phyloP scores from a whole-genome alignment of 1,140 invertebrate genomes.

The Rhagoletis pomonella region DNA sequence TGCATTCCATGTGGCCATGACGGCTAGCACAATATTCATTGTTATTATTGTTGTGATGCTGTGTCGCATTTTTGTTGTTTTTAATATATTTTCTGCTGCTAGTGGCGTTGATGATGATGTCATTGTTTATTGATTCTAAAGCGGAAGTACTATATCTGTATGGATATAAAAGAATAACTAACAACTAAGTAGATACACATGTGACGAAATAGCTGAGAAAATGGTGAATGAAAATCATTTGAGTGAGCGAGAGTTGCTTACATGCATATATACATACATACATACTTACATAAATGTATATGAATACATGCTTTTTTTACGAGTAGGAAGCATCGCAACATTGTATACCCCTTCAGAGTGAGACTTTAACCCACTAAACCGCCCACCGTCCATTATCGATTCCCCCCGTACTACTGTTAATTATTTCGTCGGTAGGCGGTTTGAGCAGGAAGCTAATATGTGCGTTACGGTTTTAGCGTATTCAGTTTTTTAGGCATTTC shows the following conservation, averaged over 20 bases:
- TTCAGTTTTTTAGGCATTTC: too few species aligned
- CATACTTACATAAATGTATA: neutral
- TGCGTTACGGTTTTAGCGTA: too few species aligned
- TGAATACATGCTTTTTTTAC: neutral
- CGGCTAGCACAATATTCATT: neutral
- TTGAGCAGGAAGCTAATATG: too few species aligned
- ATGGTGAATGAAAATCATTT: neutral
- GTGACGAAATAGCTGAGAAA: neutral
- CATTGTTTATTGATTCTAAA: slow-evolving; percentile 47
- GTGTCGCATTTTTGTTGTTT: neutral
- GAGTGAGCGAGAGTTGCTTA: neutral
- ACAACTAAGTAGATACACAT: neutral
- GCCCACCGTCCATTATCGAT: too few species aligned
- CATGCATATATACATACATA: neutral
- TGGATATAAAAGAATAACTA: neutral
- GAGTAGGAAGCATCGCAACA: too few species aligned
- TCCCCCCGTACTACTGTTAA: too few species aligned
- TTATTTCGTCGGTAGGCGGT: too few species aligned
- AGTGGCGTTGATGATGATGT: slow-evolving; percentile 38
- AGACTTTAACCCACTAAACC: too few species aligned
- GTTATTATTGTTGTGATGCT: slow-evolving; percentile 10
- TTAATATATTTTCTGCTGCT: neutral
- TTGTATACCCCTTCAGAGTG: too few species aligned
- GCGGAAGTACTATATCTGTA: neutral
- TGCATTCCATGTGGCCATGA: neutral